Evolutionary conservation across 2,797 vertebrate genomes (phyloP).

Genomic region (Coregonus suidteri): DNA sequence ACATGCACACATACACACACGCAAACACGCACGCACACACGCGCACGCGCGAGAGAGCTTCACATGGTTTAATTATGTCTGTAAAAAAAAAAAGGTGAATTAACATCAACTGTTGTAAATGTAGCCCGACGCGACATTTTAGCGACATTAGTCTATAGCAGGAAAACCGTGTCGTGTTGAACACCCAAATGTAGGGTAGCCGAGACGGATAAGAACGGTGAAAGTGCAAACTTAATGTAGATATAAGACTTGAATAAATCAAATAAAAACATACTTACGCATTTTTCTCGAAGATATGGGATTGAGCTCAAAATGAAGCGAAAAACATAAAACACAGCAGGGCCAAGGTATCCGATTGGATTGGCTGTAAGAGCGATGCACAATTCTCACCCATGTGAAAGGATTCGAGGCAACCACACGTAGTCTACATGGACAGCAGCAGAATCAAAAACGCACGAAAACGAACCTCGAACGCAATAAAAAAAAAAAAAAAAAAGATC

Average conservation of each 20-base stretch:
- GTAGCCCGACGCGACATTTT: conserved; percentile 22
- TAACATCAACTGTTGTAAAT: background rate
- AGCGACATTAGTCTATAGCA: background rate
- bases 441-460: conserved; percentile 62
- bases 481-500: conserved; percentile 63
- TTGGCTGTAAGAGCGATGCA: conserved; percentile 57
- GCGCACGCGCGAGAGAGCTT: conserved; percentile 49
- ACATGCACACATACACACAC: conserved; percentile 14
- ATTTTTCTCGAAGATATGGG: conserved; percentile 68
- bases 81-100: background rate
- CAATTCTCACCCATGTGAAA: conserved; percentile 70
- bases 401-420: conserved; percentile 21
- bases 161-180: background rate
- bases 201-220: background rate
- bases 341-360: conserved; percentile 62
- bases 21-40: conserved; percentile 36
- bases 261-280: conserved; percentile 62
- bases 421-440: conserved; percentile 45
- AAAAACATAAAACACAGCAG: conserved; percentile 45
- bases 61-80: background rate
- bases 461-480: conserved; percentile 50
- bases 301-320: conserved; percentile 32
- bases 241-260: background rate
- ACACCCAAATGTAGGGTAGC: background rate
- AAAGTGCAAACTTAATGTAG: background rate